phyloP scores from a whole-genome alignment of 2,888 invertebrate species.

The Matsumyia berberina region DNA sequence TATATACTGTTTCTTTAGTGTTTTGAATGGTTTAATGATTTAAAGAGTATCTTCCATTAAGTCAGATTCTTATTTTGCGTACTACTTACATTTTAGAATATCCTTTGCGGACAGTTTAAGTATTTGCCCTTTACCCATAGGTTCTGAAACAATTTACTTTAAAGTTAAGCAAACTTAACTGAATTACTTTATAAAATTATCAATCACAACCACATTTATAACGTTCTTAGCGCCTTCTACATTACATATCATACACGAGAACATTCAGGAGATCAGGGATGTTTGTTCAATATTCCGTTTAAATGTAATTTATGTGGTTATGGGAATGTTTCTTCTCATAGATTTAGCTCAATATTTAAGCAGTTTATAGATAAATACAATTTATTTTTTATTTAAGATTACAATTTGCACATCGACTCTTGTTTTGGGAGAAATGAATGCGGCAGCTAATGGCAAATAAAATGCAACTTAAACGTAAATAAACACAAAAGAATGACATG shows the following conservation, averaged over 20 bases:
- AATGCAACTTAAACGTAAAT: slow-evolving; percentile 21
- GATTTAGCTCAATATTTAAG: not conserved
- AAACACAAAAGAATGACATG: slow-evolving; percentile 18
- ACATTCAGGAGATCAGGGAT: not conserved
- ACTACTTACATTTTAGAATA: slow-evolving; percentile 57
- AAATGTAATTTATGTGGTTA: not conserved
- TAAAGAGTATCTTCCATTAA: no score
- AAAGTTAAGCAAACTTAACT: not conserved
- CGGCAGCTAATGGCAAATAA: slow-evolving; percentile 33
- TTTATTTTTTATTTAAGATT: slow-evolving; percentile 36
- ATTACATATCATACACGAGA: no score
- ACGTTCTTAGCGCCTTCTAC: slow-evolving; percentile 21
- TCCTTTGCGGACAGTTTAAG: slow-evolving; percentile 12
- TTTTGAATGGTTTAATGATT: no score
- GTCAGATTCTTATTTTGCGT: not conserved
- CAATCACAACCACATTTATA: not conserved
- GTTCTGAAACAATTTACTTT: slow-evolving; percentile 55
- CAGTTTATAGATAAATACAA: not conserved
- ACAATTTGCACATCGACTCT: slow-evolving; percentile 75
- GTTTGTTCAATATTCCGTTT: not conserved
- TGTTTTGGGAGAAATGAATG: slow-evolving; percentile 38
- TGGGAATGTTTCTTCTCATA: no score
- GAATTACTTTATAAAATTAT: not conserved
- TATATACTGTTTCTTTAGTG: no score
- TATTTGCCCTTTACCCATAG: slow-evolving; percentile 46